A percentile compares a stretch with the other conserved stretches of the same genome.
These are phyloP conservation scores for Neodiprion lecontei DNA, from an alignment of 1,140 invertebrate species.

Conservation along the genomic window DNA sequence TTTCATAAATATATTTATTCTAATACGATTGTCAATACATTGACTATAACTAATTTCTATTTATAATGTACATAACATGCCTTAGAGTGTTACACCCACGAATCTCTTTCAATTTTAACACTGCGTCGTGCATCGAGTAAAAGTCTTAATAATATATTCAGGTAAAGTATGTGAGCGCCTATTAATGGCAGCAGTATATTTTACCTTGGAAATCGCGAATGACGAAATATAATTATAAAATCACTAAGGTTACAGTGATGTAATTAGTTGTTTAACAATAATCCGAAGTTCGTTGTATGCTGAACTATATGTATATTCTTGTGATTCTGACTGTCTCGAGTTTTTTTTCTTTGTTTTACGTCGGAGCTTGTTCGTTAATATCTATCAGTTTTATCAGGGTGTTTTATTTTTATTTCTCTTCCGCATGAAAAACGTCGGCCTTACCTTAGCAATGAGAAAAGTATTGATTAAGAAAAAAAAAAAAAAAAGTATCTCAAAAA, in stretches of 20 bases:
- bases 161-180: slow-evolving; percentile 33
- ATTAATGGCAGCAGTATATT: slow-evolving; percentile 46
- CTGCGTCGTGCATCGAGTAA: slow-evolving; percentile 22
- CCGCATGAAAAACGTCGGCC: slow-evolving; percentile 56
- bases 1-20: slow-evolving; percentile 38
- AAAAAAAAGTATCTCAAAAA: slow-evolving; percentile 9
- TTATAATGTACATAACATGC: slow-evolving; percentile 26
- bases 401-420: slow-evolving; percentile 27
- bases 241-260: slow-evolving; percentile 27
- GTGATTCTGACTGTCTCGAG: background rate
- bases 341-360: background rate
- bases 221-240: slow-evolving; percentile 27
- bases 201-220: slow-evolving; percentile 27
- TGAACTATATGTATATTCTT: slow-evolving; percentile 14
- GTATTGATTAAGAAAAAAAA: slow-evolving; percentile 17
- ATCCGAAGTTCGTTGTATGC: slow-evolving; percentile 13
- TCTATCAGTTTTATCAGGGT: background rate
- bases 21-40: slow-evolving; percentile 26
- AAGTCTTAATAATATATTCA: slow-evolving; percentile 13
- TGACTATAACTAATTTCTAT: slow-evolving; percentile 19
- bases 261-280: slow-evolving; percentile 35
- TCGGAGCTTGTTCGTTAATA: background rate
- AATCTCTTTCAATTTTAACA: background rate
- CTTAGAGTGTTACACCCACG: slow-evolving; percentile 16
- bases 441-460: slow-evolving; percentile 44